Conservation (phyloP, 1,140 invertebrate species). For the Drosophila malerkotliana region DNA sequence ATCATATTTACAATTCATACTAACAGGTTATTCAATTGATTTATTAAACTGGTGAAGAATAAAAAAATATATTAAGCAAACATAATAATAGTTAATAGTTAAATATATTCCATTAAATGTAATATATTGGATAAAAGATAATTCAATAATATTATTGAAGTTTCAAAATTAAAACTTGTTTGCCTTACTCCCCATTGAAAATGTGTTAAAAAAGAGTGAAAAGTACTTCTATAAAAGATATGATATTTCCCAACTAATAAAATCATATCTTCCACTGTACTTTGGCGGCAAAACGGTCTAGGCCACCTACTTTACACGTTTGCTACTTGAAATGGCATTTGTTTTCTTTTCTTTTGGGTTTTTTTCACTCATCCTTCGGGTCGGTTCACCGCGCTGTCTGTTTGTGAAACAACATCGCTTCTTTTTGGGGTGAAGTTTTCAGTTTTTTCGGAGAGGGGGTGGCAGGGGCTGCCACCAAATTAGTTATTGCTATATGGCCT, state of each 20-base stretch:
- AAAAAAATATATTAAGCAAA: too few relatives aligned
- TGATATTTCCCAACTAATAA: not conserved
- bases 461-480: conserved; percentile 64
- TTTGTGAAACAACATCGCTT: conserved; percentile 65
- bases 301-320: conserved; percentile 81
- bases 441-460: conserved; percentile 9
- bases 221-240: not conserved
- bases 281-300: conserved; percentile 66
- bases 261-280: conserved; percentile 38
- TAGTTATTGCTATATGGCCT: conserved; percentile 72
- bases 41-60: too few relatives aligned
- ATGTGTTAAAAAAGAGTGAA: too few relatives aligned
- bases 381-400: conserved; percentile 38
- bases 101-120: too few relatives aligned
- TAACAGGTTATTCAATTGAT: too few relatives aligned
- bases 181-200: too few relatives aligned
- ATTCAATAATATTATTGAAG: too few relatives aligned
- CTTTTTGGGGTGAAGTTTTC: conserved; percentile 13
- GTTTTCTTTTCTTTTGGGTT: conserved; percentile 62
- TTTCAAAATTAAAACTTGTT: too few relatives aligned
- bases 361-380: conserved; percentile 38
- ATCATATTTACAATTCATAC: too few relatives aligned
- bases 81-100: too few relatives aligned
- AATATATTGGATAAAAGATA: too few relatives aligned
- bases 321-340: conserved; percentile 80